Evolutionary conservation across 2,797 vertebrate genomes (phyloP), one percentile per base, ranked within the genome.

Genomic region (Trachops cirrhosus): DNA sequence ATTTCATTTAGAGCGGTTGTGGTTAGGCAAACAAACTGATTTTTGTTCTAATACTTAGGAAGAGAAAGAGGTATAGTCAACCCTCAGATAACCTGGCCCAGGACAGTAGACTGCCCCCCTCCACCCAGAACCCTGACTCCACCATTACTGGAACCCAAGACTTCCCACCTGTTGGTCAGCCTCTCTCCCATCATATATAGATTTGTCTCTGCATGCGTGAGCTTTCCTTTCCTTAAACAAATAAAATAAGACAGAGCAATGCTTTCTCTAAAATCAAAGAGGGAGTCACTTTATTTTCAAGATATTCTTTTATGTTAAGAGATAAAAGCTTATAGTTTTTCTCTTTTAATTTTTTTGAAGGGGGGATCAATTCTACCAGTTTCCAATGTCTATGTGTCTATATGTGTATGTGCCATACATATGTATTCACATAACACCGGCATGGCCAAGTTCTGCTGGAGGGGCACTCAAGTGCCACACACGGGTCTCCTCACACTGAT

Each of bases 301-400:
- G 71, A 64, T 26, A 5, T 57, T 88, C 89, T 91, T 97, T 97
- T 96, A 93, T 95, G 92, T 96, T 97, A 96, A 91, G 90, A 94
- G 93, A 97, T 79, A 73, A 88, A 94, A 32, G 68, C 80, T 87
- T 96, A 97, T 96, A 75, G 82, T 97, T 97, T 98, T 97, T 96
- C 16, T 95, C 39, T 64, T 94, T 96, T 71, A 82, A 95, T 82
- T 91, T 96, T 29, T 98, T 80, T 96, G 92, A 97, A 98, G 88
- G 96, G 97, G 98, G 98, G 97, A 98, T 98, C 98, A 98, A 98
- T 97, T 97, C 95, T 50, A 93, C 80, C 84, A 62, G 50, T 97
- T 97, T 94, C 85, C 32, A 46, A 52, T 96, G 97, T 97, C 78
- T 11, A 26, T 95, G 97, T 97, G 97, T 98, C 90, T 98, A 93